These are phyloP conservation scores for Pogonocherus hispidulus DNA, from an alignment of 2,888 invertebrate species.

Conservation along the genomic window DNA sequence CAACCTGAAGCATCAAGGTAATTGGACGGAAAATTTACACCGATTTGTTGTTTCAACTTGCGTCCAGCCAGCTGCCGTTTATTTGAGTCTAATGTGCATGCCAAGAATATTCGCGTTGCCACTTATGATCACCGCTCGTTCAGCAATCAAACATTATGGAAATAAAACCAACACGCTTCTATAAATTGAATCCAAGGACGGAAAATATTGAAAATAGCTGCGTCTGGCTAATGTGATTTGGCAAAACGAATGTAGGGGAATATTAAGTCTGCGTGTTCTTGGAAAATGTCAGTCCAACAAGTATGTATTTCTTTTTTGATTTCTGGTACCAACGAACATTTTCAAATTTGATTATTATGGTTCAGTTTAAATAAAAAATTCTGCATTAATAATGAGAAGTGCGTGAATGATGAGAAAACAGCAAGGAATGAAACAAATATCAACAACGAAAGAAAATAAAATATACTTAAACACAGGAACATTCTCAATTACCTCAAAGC, in stretches of 20 bases:
- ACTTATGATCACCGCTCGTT: slow-evolving; percentile 10
- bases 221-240: slow-evolving; percentile 11
- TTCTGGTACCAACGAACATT: too few species aligned
- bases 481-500: too few species aligned
- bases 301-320: too few species aligned
- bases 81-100: not conserved
- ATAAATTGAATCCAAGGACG: slow-evolving; percentile 15
- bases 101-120: slow-evolving; percentile 14
- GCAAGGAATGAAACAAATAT: too few species aligned
- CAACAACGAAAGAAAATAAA: too few species aligned
- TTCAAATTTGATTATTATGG: too few species aligned
- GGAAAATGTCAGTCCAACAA: not conserved
- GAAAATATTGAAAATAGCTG: slow-evolving; percentile 9
- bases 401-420: too few species aligned
- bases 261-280: not conserved
- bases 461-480: too few species aligned
- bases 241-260: slow-evolving; percentile 4
- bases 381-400: too few species aligned
- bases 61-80: not conserved
- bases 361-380: too few species aligned
- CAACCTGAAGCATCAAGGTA: not conserved
- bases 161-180: slow-evolving; percentile 12
- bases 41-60: slow-evolving; percentile 4
- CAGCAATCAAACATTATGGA: slow-evolving; percentile 7
- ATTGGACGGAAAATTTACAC: slow-evolving; percentile 8